These are phyloP conservation scores for Chionis minor DNA, from an alignment of 2,113 vertebrate genomes.

Conservation along the genomic window DNA sequence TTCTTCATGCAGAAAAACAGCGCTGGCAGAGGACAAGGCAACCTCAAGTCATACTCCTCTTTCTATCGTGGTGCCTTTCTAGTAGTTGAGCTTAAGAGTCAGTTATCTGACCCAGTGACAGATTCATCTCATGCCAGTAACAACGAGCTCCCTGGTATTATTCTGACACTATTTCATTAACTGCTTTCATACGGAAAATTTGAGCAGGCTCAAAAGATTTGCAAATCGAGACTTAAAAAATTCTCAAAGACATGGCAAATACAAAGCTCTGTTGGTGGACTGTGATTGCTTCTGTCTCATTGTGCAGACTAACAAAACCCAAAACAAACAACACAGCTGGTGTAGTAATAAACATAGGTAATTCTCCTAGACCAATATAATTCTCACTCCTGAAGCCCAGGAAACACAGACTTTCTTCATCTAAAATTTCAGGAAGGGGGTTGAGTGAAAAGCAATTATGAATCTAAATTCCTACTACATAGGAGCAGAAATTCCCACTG, in stretches of 20 bases:
- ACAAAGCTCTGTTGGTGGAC: neutral
- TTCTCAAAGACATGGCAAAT: neutral
- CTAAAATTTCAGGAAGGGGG: neutral
- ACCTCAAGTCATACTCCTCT: neutral
- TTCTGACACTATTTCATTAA: neutral
- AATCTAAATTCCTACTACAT: neutral
- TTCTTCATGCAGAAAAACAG: neutral
- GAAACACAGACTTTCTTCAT: neutral
- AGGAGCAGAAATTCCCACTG: neutral
- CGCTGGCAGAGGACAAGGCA: neutral
- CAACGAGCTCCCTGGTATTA: neutral
- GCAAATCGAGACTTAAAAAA: neutral
- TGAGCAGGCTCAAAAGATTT: neutral
- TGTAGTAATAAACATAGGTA: neutral
- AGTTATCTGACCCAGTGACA: neutral
- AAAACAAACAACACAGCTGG: neutral
- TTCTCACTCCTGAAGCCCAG: neutral
- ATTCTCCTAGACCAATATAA: neutral
- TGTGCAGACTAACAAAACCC: neutral
- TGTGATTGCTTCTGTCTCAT: neutral
- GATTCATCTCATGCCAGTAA: neutral
- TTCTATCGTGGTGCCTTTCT: neutral
- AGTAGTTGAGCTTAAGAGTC: neutral
- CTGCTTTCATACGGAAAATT: neutral
- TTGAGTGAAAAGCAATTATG: neutral